Conservation (phyloP, 1,140 invertebrate genomes). For the Magallana ariakensis region DNA sequence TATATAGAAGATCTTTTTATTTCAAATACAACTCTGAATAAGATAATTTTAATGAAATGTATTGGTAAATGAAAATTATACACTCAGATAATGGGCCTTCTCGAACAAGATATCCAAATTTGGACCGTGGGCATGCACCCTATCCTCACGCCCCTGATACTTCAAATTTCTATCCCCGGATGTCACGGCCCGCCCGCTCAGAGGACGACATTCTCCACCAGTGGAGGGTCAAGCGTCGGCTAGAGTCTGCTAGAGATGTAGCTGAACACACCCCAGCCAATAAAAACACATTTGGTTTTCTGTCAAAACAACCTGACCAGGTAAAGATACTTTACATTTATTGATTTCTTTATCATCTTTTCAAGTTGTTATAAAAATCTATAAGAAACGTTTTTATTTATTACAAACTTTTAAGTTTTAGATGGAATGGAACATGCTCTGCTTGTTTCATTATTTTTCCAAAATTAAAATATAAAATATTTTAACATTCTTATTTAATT, state of each 20-base stretch:
- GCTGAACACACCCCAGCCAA: constrained; percentile 39
- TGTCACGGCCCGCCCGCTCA: constrained; percentile 44
- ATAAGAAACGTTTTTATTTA: no score
- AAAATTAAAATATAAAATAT: no score
- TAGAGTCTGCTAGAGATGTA: constrained; percentile 64
- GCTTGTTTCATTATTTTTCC: no score
- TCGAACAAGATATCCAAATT: neutral
- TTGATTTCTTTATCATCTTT: neutral
- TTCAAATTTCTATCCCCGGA: neutral
- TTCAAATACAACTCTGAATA: no score
- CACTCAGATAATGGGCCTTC: constrained; percentile 2
- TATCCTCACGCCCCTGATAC: neutral
- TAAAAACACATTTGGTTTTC: constrained; percentile 53
- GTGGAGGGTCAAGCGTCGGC: constrained; percentile 70
- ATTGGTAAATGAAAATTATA: neutral
- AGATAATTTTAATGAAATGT: no score
- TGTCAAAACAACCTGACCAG: constrained; percentile 56
- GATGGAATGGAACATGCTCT: no score
- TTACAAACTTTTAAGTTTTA: no score
- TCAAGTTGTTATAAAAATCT: no score
- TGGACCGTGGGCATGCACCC: neutral
- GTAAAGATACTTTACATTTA: neutral
- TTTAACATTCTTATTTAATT: no score
- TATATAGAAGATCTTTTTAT: no score
- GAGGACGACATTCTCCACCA: constrained; percentile 73